These are phyloP conservation scores for Crematogaster levior DNA, from an alignment of 2,888 invertebrate species.

Conservation along the genomic window DNA sequence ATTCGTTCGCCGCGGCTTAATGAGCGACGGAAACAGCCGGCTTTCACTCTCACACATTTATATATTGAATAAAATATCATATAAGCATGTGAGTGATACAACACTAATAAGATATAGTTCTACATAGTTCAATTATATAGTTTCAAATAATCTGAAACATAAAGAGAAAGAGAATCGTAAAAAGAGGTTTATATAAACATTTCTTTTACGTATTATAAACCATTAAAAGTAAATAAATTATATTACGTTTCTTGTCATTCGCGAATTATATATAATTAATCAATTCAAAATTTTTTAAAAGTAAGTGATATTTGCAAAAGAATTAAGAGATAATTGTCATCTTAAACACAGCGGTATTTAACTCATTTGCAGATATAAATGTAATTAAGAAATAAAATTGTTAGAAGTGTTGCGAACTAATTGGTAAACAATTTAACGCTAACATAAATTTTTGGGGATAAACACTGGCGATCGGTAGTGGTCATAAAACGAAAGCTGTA, in stretches of 20 bases:
- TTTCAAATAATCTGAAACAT: background rate
- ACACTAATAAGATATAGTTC: background rate
- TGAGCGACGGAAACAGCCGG: conserved; percentile 56
- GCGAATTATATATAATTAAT: background rate
- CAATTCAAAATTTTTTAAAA: conserved; percentile 5
- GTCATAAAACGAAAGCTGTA: background rate
- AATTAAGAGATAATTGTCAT: background rate
- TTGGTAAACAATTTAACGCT: background rate
- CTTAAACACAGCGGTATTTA: background rate
- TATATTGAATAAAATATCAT: background rate
- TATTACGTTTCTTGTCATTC: background rate
- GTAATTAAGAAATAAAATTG: background rate
- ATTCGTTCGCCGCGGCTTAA: conserved; percentile 62
- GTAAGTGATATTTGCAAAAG: background rate
- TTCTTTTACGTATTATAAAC: too few relatives aligned
- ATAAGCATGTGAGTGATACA: background rate
- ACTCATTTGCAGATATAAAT: background rate
- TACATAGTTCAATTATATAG: background rate
- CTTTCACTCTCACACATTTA: conserved; percentile 16
- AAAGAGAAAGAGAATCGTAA: background rate
- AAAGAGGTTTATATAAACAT: too few relatives aligned
- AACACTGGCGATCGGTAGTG: background rate
- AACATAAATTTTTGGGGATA: background rate
- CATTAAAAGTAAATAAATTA: conserved; percentile 1
- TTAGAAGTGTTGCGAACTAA: background rate